Base-by-base conservation (phyloP, 2,113 vertebrate genomes). In the Hippolais icterina region DNA sequence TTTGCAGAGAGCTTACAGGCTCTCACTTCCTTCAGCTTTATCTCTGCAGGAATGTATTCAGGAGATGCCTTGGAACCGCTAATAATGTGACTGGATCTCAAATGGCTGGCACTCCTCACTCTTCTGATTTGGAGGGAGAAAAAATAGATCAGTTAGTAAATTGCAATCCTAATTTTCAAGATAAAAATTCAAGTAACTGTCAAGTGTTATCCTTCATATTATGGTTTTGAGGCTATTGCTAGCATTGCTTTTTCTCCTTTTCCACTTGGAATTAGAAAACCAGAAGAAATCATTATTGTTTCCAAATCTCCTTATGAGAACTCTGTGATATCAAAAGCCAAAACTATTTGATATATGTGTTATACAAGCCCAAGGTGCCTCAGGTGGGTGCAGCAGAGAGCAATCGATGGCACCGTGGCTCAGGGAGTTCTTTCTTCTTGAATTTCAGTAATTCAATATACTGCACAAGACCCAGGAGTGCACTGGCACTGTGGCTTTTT, bases 251-350 rank as follows among this genome's bases (percentile, higher is more conserved):
- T 89, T 92, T 92, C 22, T 95, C 27, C 21, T 79, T 59, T 39
- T 95, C 59, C 59, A 68, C 87, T 81, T 97, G 96, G 93, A 87
- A 70, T 94, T 93, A 93, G 94, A 95, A 97, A 87, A 78, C 76
- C 96, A 96, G 96, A 97, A 56, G 89, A 98, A 92, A 93, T 96
- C 31, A 19, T 93, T 53, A 95, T 96, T 75, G 87, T 87, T 88
- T 97, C 97, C 11, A 72, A 98, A 37, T 93, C 90, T 61, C 88
- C 86, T 66, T 75, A 75, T 63, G 96, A 97, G 80, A 98, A 94
- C 88, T 98, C 88, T 72, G 95, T 97, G 69, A 92, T 95, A 22
- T 96, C 97, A 83, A 96, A 97, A 96, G 96, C 96, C 47, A 90
- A 87, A 59, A 75, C 11, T 11, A 60, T 59, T 39, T 60, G 5